A percentile compares a stretch with the other conserved stretches of the same genome.
phyloP scores from a whole-genome alignment of 2,888 invertebrate genomes.

The Rhabditoides inermis region DNA sequence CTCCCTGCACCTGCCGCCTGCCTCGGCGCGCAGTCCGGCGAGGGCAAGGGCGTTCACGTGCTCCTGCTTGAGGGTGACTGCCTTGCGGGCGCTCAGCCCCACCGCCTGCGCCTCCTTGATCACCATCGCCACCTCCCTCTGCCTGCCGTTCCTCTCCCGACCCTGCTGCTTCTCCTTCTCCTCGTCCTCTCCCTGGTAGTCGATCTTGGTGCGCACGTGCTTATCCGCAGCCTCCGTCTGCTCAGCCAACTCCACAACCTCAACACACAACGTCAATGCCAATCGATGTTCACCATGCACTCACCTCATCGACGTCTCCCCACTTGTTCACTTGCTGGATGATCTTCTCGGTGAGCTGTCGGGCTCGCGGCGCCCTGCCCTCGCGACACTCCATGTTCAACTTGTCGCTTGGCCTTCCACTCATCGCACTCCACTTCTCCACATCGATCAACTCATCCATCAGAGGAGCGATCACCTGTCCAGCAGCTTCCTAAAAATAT shows the following conservation, averaged over 20 bases:
- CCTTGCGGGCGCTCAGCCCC: slow-evolving; percentile 23
- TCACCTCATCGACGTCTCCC: background rate
- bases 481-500: slow-evolving; percentile 12
- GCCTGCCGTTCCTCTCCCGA: slow-evolving; percentile 26
- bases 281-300: slow-evolving; percentile 1
- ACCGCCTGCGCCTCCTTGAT: slow-evolving; percentile 29
- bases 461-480: too few relatives aligned
- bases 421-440: slow-evolving; percentile 25
- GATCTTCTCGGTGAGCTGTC: too few relatives aligned
- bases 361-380: too few relatives aligned
- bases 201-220: slow-evolving; percentile 18
- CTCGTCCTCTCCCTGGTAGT: slow-evolving; percentile 32
- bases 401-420: background rate
- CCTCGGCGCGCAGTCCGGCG: background rate
- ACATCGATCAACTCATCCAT: slow-evolving; percentile 18
- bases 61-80: slow-evolving; percentile 16
- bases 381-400: background rate
- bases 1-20: background rate
- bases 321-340: too few relatives aligned
- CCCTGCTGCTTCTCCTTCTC: slow-evolving; percentile 36
- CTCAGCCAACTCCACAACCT: slow-evolving; percentile 16
- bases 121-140: slow-evolving; percentile 27
- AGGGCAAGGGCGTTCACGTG: slow-evolving; percentile 4
- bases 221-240: slow-evolving; percentile 20
- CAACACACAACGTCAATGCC: background rate